Base-by-base conservation (phyloP, 1,140 invertebrate species). In the Alviniconcha marisindica region DNA sequence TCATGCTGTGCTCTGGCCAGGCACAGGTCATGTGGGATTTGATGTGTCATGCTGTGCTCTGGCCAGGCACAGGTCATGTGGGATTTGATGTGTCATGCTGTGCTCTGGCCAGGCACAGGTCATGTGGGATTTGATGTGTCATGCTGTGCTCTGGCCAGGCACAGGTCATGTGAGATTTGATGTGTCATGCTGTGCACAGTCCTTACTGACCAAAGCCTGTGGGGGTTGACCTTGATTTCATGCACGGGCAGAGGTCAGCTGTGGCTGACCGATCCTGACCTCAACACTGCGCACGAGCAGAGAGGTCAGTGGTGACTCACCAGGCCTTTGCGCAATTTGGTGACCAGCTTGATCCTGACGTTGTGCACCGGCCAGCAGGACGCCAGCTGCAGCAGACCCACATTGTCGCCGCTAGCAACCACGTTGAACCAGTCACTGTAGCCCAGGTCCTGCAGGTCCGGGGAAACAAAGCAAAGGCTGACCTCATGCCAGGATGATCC, bases 401-500 rank as follows among this genome's bases (percentile, higher is more conserved):
- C 31, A 36, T 31, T 80, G 78, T 44, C 40, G 7, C 38, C 73
- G 24, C 73, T 44, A 12, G 24, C 73, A n/a, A 44, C 28, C 36
- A 44, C 40, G 38, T 76, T 44, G 42, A n/a, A 76, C 73, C 73
- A 76, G 73, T 40, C 38, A 18, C 36, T 42, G 38, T 76, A 76
- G 12, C 31, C 33, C 5, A 76, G 7, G 44, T 40, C 73, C 73
- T 76, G 38, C 10, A 44, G 21, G 36, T n/a, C n/a, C n/a, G n/a
- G n/a, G n/a, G n/a, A n/a, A n/a, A n/a, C n/a, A n/a, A n/a, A n/a
- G n/a, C n/a, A n/a, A n/a, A n/a, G n/a, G n/a, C n/a, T n/a, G n/a
- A n/a, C n/a, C n/a, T n/a, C n/a, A n/a, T n/a, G n/a, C n/a, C n/a
- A n/a, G n/a, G n/a, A n/a, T n/a, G n/a, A n/a, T n/a, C n/a, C n/a